Evolutionary conservation across 2,113 vertebrate genomes (phyloP).

Genomic region (Etia nguti): DNA sequence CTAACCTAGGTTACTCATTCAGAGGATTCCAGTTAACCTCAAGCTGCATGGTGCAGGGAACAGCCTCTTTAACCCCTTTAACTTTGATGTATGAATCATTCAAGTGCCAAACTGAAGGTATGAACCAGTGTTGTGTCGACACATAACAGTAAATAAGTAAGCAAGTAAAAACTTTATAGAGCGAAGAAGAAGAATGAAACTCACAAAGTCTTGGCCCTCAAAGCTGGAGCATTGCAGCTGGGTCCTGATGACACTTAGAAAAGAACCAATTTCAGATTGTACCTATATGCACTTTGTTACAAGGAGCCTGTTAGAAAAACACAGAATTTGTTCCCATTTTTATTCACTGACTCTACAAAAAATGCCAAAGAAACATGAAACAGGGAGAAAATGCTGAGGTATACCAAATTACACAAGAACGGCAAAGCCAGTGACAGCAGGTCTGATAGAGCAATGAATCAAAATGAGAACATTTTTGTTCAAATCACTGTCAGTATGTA

Average conservation of each 20-base stretch:
- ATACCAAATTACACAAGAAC: neutral
- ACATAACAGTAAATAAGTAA: neutral
- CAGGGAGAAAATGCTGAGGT: neutral
- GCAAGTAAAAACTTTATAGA: neutral
- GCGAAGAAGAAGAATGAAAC: neutral
- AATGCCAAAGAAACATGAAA: neutral
- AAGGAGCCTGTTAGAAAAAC: neutral
- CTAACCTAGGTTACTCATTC: neutral
- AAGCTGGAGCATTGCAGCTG: neutral
- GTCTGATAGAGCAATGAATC: neutral
- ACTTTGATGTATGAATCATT: neutral
- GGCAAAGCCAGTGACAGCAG: rapidly evolving
- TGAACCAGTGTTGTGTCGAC: neutral
- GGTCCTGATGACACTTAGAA: neutral
- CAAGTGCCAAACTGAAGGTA: neutral
- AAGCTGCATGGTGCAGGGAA: neutral
- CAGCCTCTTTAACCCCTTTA: neutral
- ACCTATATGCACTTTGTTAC: rapidly evolving
- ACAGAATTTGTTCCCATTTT: neutral
- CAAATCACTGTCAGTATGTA: neutral
- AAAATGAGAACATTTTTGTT: neutral
- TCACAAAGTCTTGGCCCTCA: neutral
- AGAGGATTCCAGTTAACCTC: neutral
- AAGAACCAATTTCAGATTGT: neutral
- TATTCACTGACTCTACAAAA: neutral